Base-by-base conservation (phyloP, 2,888 invertebrate species). In the Chymomyza caudatula region DNA sequence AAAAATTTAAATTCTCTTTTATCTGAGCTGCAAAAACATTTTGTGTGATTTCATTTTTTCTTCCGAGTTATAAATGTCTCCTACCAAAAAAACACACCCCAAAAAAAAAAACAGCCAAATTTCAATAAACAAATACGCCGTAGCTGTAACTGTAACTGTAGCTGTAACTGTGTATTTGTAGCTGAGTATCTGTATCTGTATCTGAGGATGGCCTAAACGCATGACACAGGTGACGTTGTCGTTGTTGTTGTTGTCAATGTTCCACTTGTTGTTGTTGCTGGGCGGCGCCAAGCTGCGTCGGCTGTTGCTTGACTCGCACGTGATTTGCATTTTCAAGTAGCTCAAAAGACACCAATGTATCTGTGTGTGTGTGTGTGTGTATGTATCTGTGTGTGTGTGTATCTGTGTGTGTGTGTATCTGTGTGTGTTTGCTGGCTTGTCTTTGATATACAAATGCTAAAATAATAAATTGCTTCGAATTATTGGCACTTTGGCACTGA, bases 401-500 rank as follows among this genome's bases (percentile, higher is more conserved):
- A 23, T n/a, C 23, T 22, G n/a, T 49, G n/a, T 19, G 22, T 53
- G 3, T 53, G 11, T 53, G 11, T 53, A 13, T n/a, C 11, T 47
- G n/a, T 15, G 19, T 51, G 37, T 37, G 2, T 29, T 25, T 25
- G 44, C 62, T 59, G 43, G 52, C 23, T 65, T 43, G 49, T 56
- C 25, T 70, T 60, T 65, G 81, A 69, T 72, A 72, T 77, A 74
- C 85, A 85, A 85, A 85, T 85, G 85, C 73, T 73, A 73, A 85
- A 85, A 86, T 86, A 86, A 85, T 81, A 85, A 86, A 85, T 85
- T 86, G 83, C 74, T 77, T 78, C 79, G 75, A 84, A 85, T 83
- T 85, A 84, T 84, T 84, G 83, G 83, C 81, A 81, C 76, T 84
- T 83, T 84, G 79, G 75, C 74, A 75, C 78, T 84, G 84, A 84